Evolutionary conservation across 2,113 vertebrate species (phyloP).

Genomic region (Lophochroa leadbeateri): DNA sequence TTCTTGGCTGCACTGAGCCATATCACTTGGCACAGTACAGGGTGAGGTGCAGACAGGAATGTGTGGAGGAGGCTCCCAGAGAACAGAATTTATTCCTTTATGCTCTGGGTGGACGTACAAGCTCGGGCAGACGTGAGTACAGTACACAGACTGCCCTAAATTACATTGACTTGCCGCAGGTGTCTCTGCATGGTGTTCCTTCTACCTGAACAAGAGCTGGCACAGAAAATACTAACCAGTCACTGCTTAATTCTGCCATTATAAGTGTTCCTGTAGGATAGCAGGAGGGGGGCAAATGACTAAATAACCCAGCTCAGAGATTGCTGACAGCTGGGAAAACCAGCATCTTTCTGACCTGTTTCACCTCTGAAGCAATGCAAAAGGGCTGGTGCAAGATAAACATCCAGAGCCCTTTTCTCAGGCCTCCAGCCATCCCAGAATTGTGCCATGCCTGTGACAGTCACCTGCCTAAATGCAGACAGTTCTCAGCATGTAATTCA

Average conservation of each 20-base stretch:
- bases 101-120: neutral
- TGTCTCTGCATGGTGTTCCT: neutral
- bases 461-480: neutral
- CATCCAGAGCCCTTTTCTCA: neutral
- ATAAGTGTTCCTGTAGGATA: neutral
- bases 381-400: neutral
- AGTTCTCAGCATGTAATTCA: neutral
- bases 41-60: slow-evolving; percentile 20
- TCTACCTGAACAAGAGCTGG: neutral
- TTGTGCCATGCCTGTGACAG: neutral
- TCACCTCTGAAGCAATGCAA: neutral
- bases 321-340: neutral
- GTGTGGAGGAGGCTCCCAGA: neutral
- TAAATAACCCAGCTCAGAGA: neutral
- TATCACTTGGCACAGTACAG: neutral
- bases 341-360: neutral
- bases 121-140: neutral
- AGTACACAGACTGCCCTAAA: neutral
- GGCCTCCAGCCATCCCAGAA: neutral
- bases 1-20: neutral
- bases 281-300: neutral
- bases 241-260: neutral
- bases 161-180: neutral
- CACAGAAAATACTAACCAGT: neutral
- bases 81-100: slow-evolving; percentile 8